A percentile compares a stretch with the other conserved stretches of the same genome.
Conservation (phyloP, 2,888 invertebrate species). For the Pristionchus arcanus region DNA sequence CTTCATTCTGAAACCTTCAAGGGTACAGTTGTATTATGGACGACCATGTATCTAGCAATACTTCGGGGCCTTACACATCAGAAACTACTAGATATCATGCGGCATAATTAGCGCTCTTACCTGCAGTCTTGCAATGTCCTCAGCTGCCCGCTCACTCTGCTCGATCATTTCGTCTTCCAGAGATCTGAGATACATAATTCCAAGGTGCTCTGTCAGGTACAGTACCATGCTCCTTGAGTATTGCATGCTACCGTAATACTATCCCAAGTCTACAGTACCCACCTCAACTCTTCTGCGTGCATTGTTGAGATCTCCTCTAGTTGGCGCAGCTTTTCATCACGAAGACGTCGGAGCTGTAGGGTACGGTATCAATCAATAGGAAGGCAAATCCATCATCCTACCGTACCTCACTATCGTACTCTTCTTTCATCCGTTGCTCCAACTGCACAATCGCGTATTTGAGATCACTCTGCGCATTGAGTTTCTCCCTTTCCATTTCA, state of each 20-base stretch:
- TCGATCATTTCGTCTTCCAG: constrained; percentile 63
- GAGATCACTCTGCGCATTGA: constrained; percentile 72
- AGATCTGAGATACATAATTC: constrained; percentile 50
- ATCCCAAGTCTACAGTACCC: neutral
- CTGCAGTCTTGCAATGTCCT: constrained; percentile 39
- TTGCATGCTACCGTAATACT: too few species aligned
- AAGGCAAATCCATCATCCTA: neutral
- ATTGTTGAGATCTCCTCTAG: constrained; percentile 53
- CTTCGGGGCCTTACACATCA: too few species aligned
- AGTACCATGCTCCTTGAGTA: neutral
- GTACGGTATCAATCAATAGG: constrained; percentile 9
- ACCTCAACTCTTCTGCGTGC: constrained; percentile 53
- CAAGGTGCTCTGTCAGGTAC: neutral
- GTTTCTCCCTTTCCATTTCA: constrained; percentile 70
- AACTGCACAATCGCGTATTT: constrained; percentile 73
- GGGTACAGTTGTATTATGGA: neutral
- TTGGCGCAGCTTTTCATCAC: constrained; percentile 56
- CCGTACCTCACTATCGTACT: constrained; percentile 67
- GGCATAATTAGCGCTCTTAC: neutral
- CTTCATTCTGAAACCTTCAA: neutral
- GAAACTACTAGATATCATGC: too few species aligned
- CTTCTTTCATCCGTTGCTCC: constrained; percentile 72
- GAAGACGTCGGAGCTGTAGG: constrained; percentile 10
- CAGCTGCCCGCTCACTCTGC: constrained; percentile 38
- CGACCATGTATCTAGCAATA: too few species aligned